Conservation (phyloP, 2,113 vertebrate species). For the Pseudorasbora parva region DNA sequence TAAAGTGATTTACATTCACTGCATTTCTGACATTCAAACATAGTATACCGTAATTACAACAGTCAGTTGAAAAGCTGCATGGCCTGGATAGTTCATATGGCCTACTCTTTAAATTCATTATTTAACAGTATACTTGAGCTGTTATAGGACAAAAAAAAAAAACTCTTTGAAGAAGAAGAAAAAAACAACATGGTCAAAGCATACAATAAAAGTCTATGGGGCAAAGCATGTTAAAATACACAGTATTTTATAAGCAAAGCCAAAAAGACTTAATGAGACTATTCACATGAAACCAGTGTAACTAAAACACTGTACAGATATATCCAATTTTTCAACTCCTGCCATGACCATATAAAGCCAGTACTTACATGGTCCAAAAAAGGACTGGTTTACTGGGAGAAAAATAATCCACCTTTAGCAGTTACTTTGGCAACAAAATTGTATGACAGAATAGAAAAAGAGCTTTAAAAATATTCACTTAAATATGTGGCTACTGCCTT, state of each 20-base stretch:
- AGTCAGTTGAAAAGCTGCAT: slow-evolving; percentile 1
- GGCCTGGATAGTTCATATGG: background rate
- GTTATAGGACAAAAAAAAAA: background rate
- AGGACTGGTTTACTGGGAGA: background rate
- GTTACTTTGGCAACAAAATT: background rate
- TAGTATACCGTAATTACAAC: background rate
- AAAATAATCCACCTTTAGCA: background rate
- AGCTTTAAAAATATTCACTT: background rate
- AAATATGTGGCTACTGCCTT: background rate
- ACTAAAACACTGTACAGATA: background rate
- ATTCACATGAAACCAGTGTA: background rate
- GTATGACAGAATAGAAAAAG: background rate
- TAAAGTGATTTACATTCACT: slow-evolving; percentile 7
- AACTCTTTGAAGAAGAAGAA: too few relatives aligned
- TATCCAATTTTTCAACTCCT: background rate
- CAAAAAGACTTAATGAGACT: background rate
- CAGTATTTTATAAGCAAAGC: background rate
- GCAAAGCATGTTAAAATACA: background rate
- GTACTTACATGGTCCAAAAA: background rate
- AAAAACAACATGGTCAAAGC: background rate
- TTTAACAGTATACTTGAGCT: background rate
- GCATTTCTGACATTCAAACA: background rate
- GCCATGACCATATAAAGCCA: slow-evolving; percentile 10
- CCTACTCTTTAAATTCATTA: background rate
- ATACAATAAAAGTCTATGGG: background rate